Base-by-base conservation (phyloP, 2,888 invertebrate genomes). In the Zaprionus obscuricornis region DNA sequence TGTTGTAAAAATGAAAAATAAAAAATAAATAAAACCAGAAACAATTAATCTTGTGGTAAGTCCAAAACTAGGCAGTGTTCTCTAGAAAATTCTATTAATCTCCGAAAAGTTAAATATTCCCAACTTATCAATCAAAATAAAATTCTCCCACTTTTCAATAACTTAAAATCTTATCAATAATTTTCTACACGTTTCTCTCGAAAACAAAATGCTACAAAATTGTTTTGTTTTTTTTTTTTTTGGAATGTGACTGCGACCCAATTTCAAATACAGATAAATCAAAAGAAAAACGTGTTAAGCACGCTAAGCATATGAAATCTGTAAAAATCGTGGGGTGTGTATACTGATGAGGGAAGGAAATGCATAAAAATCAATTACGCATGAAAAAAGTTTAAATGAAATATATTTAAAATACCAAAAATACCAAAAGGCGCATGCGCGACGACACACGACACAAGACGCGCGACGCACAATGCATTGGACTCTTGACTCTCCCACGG, bases 311-410 rank as follows among this genome's bases (percentile, higher is more conserved):
- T 70, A 60, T 69, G n/a, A 55, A 84, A 78, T 65, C 57, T 43
- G 14, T 59, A 37, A 45, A 58, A 45, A 11, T 39, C 16, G 36
- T 11, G n/a, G 20, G 11, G 5, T 33, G 7, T 3, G n/a, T 5
- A 2, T 2, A n/a, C 37, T 18, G 22, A 3, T 3, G n/a, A 10
- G 20, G 7, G 17, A 5, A 13, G 16, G 27, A 66, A 76, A 36
- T 81, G 82, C 83, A 68, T 74, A 36, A 66, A 79, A 82, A 85
- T 85, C 85, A 79, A 79, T 79, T 79, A 83, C 72, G 79, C 85
- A 74, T 85, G 83, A 85, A 78, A 82, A 85, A n/a, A n/a, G n/a
- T 58, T 65, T 33, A 65, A 79, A 40, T 27, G 54, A 37, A 36
- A 40, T 40, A 29, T 46, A 33, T 26, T 14, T 39, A 40, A 71